These are phyloP conservation scores for Atherinosoma microstoma DNA, from an alignment of 2,797 vertebrate species.

Conservation along the genomic window DNA sequence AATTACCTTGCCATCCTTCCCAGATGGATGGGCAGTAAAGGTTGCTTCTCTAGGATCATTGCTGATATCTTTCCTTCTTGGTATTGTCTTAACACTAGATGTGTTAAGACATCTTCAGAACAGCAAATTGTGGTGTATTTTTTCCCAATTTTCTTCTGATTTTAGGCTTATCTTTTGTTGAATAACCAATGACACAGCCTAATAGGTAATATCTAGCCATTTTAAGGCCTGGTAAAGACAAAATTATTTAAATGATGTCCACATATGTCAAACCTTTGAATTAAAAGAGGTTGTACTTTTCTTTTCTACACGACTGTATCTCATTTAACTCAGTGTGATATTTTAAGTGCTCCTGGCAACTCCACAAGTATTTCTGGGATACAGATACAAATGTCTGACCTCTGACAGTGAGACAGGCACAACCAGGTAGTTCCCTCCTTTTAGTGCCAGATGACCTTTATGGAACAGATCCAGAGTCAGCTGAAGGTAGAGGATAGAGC, in stretches of 20 bases:
- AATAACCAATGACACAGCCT: neutral
- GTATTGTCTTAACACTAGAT: neutral
- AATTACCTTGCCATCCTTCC: neutral
- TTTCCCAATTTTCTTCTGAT: neutral
- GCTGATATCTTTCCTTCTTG: neutral
- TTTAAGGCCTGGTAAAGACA: neutral
- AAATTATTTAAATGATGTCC: neutral
- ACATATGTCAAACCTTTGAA: neutral
- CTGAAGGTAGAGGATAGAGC: slow-evolving; percentile 96
- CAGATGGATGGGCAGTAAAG: neutral
- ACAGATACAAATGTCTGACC: slow-evolving; percentile 80
- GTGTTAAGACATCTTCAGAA: neutral
- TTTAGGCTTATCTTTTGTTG: neutral
- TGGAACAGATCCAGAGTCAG: slow-evolving; percentile 96
- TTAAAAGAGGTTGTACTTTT: neutral
- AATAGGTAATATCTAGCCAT: neutral
- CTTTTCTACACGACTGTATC: neutral
- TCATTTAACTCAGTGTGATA: neutral
- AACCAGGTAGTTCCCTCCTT: slow-evolving; percentile 96
- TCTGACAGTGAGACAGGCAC: slow-evolving; percentile 96
- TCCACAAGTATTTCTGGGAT: neutral
- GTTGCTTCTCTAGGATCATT: neutral
- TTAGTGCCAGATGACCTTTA: slow-evolving; percentile 92
- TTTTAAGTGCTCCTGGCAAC: neutral
- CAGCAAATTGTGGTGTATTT: neutral